Conservation (phyloP, 2,797 vertebrate genomes). For the Hydrophis major region DNA sequence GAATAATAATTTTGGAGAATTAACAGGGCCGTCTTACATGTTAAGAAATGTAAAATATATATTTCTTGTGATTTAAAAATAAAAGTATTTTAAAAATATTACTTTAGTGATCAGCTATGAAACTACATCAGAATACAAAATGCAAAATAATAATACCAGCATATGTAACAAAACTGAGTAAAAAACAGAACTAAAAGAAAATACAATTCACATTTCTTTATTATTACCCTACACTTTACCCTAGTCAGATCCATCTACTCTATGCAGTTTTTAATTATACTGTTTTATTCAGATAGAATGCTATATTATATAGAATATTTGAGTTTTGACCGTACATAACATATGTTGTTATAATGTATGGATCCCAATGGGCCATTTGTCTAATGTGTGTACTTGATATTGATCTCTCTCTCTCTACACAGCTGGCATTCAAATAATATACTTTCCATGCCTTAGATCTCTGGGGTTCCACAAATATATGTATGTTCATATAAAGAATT, state of each 20-base stretch:
- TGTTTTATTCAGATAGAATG: neutral
- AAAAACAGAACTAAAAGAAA: neutral
- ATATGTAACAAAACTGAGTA: neutral
- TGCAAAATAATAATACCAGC: neutral
- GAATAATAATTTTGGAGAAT: neutral
- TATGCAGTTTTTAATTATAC: neutral
- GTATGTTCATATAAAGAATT: neutral
- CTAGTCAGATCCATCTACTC: neutral
- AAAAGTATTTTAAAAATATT: neutral
- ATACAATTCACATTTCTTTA: neutral
- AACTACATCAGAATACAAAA: neutral
- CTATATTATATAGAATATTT: neutral
- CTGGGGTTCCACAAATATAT: neutral
- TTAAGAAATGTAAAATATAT: neutral
- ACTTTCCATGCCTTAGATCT: neutral
- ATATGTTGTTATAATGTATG: neutral
- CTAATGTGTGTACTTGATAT: neutral
- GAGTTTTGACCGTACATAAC: neutral
- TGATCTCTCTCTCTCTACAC: neutral
- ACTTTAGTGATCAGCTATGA: neutral
- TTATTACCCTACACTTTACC: neutral
- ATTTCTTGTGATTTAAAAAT: neutral
- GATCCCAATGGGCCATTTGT: neutral
- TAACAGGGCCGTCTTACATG: neutral
- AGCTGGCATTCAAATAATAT: neutral